These are phyloP conservation scores for Panthera leo DNA, from an alignment of 2,113 vertebrate species.

Conservation along the genomic window DNA sequence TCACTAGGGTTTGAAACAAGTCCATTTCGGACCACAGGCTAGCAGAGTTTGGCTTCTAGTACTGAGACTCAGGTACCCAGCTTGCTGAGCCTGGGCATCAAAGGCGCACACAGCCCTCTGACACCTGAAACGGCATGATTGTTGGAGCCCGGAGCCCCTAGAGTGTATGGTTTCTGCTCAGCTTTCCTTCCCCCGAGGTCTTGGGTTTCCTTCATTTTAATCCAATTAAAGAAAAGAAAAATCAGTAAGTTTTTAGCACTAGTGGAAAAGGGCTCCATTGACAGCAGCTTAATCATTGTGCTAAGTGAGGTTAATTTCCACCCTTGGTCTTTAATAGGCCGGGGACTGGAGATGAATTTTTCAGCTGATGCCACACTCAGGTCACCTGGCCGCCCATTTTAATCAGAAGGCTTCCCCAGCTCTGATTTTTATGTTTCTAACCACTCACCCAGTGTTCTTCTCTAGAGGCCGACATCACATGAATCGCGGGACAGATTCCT, in stretches of 20 bases:
- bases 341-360: conserved; percentile 60
- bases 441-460: not conserved
- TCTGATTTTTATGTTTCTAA: conserved; percentile 50
- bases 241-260: conserved; percentile 65
- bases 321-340: conserved; percentile 59
- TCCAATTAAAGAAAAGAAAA: conserved; percentile 77
- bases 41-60: not conserved
- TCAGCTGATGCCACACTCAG: conserved; percentile 46
- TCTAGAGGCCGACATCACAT: not conserved
- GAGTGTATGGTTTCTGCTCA: not conserved
- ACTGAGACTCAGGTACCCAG: not conserved
- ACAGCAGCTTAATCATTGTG: conserved; percentile 75
- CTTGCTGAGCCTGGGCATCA: not conserved
- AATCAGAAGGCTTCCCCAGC: conserved; percentile 46
- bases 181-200: conserved; percentile 50
- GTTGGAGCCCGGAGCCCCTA: not conserved
- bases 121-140: not conserved
- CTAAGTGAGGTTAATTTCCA: conserved; percentile 74
- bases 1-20: not conserved
- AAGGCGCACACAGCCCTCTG: not conserved
- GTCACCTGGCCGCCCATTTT: conserved; percentile 62
- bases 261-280: conserved; percentile 64
- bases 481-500: not conserved
- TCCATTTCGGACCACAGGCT: not conserved
- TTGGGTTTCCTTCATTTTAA: conserved; percentile 72